Evolutionary conservation across 1,140 invertebrate species (phyloP).

Genomic region (Aphelenchoides fujianensis): DNA sequence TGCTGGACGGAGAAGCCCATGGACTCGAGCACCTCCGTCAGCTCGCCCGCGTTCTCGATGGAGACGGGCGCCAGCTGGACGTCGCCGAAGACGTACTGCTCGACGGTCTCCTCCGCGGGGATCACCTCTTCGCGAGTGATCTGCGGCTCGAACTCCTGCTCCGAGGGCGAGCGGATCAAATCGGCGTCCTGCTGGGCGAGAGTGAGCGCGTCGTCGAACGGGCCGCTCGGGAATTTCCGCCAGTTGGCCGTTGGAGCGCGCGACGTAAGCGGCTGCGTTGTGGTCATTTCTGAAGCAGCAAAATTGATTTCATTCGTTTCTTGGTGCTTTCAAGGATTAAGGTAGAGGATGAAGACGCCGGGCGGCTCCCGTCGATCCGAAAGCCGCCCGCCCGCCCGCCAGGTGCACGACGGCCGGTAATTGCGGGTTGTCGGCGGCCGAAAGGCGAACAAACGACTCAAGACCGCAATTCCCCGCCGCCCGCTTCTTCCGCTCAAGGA

Average conservation of each 20-base stretch:
- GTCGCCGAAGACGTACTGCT: constrained; percentile 8
- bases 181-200: constrained; percentile 18
- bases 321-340: constrained; percentile 15
- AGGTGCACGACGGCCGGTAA: not conserved
- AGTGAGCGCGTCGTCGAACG: not conserved
- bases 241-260: not conserved
- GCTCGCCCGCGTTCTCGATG: constrained; percentile 24
- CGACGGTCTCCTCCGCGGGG: not conserved
- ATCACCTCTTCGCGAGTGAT: not conserved
- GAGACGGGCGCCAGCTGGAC: constrained; percentile 17
- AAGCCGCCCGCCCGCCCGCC: not conserved
- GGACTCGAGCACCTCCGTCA: constrained; percentile 26
- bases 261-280: not conserved
- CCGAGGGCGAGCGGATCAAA: not conserved
- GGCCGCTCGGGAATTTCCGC: not conserved
- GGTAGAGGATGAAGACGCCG: too few species aligned
- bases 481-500: not conserved
- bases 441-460: not conserved
- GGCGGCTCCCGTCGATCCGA: too few species aligned
- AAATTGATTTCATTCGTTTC: not conserved
- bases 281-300: not conserved
- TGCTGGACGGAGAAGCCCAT: constrained; percentile 31
- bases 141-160: not conserved
- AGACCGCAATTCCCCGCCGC: not conserved
- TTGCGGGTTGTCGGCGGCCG: not conserved